Percentiles rank a stretch among this genome's conserved stretches.
phyloP scores from a whole-genome alignment of 1,140 invertebrate genomes.

The Drosophila pachea region DNA sequence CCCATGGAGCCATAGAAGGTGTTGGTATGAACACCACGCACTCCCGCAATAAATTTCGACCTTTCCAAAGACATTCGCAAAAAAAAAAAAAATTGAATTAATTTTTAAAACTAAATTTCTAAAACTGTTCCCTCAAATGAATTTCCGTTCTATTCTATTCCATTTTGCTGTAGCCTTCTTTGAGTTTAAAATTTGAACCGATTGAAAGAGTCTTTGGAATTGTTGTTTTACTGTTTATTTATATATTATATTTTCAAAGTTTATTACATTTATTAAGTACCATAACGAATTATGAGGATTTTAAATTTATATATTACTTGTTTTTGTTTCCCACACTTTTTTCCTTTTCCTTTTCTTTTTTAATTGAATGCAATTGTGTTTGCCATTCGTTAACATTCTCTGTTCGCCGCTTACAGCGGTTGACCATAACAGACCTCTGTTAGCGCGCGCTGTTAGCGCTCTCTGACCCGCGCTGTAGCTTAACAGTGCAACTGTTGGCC shows the following conservation, averaged over 20 bases:
- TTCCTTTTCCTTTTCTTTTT: too few relatives aligned
- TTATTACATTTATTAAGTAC: background rate
- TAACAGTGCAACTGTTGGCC: too few relatives aligned
- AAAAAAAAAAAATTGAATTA: background rate
- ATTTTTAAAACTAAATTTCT: conserved; percentile 12
- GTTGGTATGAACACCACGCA: background rate
- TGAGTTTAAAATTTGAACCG: background rate
- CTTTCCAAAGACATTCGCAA: conserved; percentile 28
- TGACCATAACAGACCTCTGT: too few relatives aligned
- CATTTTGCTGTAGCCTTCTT: conserved; percentile 10
- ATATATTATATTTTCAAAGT: background rate
- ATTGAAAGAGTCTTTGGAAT: background rate
- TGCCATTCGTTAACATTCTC: too few relatives aligned
- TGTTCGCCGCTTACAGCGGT: too few relatives aligned
- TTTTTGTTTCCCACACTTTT: background rate
- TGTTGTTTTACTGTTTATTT: background rate
- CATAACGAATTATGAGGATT: background rate
- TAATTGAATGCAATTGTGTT: too few relatives aligned
- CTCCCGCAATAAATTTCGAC: conserved; percentile 31
- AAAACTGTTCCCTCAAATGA: background rate
- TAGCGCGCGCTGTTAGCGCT: too few relatives aligned
- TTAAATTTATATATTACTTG: conserved; percentile 7
- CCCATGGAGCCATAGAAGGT: background rate
- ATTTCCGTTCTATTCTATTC: conserved; percentile 3
- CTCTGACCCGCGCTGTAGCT: too few relatives aligned